Conservation (phyloP, 1,140 invertebrate genomes). For the Neodiprion fabricii region DNA sequence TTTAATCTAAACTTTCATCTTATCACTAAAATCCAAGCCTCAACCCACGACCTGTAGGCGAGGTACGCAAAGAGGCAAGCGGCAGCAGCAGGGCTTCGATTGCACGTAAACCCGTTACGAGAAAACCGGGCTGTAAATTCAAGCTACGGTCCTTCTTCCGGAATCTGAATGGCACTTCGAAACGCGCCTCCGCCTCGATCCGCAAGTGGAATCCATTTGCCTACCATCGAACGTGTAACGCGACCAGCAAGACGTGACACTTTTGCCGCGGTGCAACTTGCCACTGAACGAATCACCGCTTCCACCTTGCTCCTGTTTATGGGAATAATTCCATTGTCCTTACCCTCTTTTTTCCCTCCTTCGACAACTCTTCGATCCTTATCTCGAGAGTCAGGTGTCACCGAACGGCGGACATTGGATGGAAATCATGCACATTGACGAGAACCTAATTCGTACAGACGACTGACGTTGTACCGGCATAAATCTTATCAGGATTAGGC, state of each 20-base stretch:
- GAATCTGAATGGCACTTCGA: neutral
- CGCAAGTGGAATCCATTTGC: neutral
- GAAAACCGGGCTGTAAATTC: neutral
- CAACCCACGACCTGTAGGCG: neutral
- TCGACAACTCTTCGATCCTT: too few species aligned
- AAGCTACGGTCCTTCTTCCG: neutral
- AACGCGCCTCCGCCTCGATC: neutral
- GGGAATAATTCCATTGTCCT: too few species aligned
- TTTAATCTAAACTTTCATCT: constrained; percentile 16
- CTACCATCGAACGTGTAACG: neutral
- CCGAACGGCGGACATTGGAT: too few species aligned
- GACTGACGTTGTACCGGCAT: too few species aligned
- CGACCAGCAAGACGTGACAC: neutral
- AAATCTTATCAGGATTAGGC: too few species aligned
- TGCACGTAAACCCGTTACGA: neutral
- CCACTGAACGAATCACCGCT: too few species aligned
- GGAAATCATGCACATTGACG: too few species aligned
- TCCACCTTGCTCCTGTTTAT: too few species aligned
- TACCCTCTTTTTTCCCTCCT: too few species aligned
- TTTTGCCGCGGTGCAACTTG: too few species aligned
- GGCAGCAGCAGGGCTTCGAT: neutral
- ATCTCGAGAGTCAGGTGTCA: too few species aligned
- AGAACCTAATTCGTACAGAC: too few species aligned
- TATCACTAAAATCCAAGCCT: constrained; percentile 13
- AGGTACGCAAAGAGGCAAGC: neutral